Evolutionary conservation across 2,888 invertebrate genomes (phyloP).

Genomic region (Platynereis dumerilii): DNA sequence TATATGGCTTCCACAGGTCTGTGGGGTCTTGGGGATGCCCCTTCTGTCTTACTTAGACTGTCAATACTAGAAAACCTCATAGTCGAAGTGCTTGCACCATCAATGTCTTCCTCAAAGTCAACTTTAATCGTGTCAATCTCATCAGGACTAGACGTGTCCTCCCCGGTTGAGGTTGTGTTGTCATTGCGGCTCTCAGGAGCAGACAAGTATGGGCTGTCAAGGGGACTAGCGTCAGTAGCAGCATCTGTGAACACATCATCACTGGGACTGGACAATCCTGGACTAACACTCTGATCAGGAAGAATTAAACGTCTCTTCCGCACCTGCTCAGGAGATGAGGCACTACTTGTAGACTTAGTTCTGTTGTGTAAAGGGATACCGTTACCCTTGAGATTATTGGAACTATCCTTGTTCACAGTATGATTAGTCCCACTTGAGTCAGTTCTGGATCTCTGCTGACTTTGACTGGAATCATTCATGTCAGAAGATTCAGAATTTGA

Average conservation of each 20-base stretch:
- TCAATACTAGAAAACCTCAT: conserved; percentile 24
- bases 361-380: no score
- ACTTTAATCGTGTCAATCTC: conserved; percentile 6
- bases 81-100: conserved; percentile 2
- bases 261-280: conserved; percentile 24
- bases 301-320: no score
- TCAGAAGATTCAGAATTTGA: no score
- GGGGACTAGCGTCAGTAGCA: conserved; percentile 22
- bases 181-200: conserved; percentile 24
- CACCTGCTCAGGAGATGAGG: no score
- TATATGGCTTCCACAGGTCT: conserved; percentile 28
- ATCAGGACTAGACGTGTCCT: conserved; percentile 17
- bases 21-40: conserved; percentile 2
- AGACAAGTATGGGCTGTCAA: conserved; percentile 33
- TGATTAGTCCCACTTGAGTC: no score
- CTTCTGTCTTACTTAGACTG: conserved; percentile 11
- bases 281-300: conserved; percentile 4
- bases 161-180: not conserved
- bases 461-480: no score
- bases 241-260: conserved; percentile 33
- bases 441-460: no score
- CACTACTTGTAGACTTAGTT: no score
- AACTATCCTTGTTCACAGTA: no score
- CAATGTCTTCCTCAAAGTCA: conserved; percentile 5
- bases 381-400: no score